phyloP scores from a whole-genome alignment of 1,140 invertebrate species.

The Philotrypesis tridentata region DNA sequence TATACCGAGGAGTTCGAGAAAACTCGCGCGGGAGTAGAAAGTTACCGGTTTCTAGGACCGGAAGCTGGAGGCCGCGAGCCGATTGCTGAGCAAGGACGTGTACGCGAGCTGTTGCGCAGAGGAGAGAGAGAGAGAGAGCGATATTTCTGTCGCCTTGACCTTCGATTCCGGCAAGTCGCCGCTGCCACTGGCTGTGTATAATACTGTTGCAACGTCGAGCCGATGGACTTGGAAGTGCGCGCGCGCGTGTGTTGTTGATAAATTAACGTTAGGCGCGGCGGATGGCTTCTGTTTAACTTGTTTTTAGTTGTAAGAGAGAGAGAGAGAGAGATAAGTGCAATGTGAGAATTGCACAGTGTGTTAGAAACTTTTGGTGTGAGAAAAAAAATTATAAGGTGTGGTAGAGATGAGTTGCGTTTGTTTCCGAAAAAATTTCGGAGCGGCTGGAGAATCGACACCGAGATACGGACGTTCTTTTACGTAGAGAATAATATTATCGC shows the following conservation, averaged over 20 bases:
- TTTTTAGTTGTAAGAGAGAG: not conserved
- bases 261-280: not conserved
- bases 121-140: conserved; percentile 14
- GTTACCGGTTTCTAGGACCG: conserved; percentile 16
- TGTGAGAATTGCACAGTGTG: too few species aligned
- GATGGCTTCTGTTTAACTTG: not conserved
- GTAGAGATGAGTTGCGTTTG: too few species aligned
- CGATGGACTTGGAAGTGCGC: not conserved
- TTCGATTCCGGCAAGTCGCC: conserved; percentile 19
- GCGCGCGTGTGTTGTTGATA: not conserved
- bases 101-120: not conserved
- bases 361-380: too few species aligned
- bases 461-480: not conserved
- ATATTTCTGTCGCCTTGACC: conserved; percentile 36
- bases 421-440: too few species aligned
- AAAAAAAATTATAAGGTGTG: too few species aligned
- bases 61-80: conserved; percentile 31
- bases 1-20: not conserved
- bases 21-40: conserved; percentile 26
- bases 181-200: too few species aligned
- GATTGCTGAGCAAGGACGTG: conserved; percentile 37
- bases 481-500: not conserved
- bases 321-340: too few species aligned
- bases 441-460: too few species aligned
- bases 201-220: not conserved